Evolutionary conservation across 2,797 vertebrate species (phyloP).

Genomic region (Siniperca obscura): DNA sequence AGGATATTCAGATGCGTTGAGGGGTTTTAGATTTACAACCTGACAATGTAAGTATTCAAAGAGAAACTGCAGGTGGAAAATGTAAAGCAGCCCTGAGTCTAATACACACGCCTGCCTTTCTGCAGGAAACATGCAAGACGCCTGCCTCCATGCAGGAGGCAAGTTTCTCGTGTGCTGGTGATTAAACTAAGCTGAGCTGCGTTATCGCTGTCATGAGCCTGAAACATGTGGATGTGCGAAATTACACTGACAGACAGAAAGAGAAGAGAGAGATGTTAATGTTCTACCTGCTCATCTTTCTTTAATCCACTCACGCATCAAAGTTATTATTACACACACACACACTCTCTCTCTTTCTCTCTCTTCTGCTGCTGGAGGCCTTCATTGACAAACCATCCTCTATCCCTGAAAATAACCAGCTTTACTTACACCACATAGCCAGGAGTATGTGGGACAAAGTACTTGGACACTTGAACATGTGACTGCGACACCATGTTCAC

Average conservation of each 20-base stretch:
- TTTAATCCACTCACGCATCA: slow-evolving; percentile 26
- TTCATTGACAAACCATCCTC: background rate
- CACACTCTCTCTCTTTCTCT: background rate
- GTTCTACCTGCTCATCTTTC: slow-evolving; percentile 22
- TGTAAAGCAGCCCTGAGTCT: slow-evolving; percentile 4
- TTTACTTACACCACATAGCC: background rate
- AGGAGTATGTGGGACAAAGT: background rate
- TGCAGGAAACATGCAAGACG: slow-evolving; percentile 25
- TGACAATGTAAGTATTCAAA: background rate
- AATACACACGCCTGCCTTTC: slow-evolving; percentile 8
- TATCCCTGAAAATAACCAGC: background rate
- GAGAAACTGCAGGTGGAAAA: slow-evolving; percentile 14
- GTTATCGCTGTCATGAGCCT: background rate
- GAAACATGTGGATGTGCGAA: slow-evolving; percentile 25
- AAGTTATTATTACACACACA: background rate
- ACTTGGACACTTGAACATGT: background rate
- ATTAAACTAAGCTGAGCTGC: slow-evolving; percentile 48
- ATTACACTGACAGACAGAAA: slow-evolving; percentile 16
- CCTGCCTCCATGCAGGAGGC: slow-evolving; percentile 24
- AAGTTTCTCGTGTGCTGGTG: background rate
- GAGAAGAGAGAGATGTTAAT: slow-evolving; percentile 5
- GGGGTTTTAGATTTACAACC: slow-evolving; percentile 22
- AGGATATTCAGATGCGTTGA: background rate
- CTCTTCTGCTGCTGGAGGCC: background rate
- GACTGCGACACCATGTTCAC: background rate